Evolutionary conservation across 1,140 invertebrate genomes (phyloP), one percentile per base, ranked within the genome.

Genomic region (Phymastichus coffea): DNA sequence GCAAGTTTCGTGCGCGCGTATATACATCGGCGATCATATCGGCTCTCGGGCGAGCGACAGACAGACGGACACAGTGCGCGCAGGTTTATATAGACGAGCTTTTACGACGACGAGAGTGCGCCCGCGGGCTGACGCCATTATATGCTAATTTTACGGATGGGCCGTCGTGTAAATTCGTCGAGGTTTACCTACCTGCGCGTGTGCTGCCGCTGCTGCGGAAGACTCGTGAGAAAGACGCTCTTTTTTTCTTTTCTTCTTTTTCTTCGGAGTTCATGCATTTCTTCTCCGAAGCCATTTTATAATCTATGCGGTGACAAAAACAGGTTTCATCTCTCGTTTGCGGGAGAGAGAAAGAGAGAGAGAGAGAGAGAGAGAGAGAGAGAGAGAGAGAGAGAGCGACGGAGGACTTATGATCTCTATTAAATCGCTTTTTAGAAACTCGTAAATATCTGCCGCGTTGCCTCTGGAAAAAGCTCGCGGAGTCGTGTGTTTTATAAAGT

Each of bases 71-170:
- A 28, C 41, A n/a, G n/a, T 48, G 23, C 49, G 41, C 4, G 1
- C 2, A 1, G n/a, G 14, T n/a, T 37, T 37, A 37, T 37, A 37
- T 37, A 37, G 35, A 37, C 35, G 35, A 51, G 44, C 43, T 57
- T 47, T 57, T 25, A 43, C 43, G 25, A 57, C 23, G 28, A 25
- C 23, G 7, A 23, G 20, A 14, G 19, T 33, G 44, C 35, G 23
- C 37, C 37, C 38, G 47, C 37, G 46, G 65, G 54, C 57, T 67
- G 66, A 63, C 65, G 63, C 65, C 64, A 72, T 72, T 72, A 72
- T 72, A 72, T 72, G 70, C 66, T 70, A 72, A 72, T 72, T 69
- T 68, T 68, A 68, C 65, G 66, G 66, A 72, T 67, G 64, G 63
- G 61, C 60, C 63, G 63, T 68, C 66, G 65, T 63, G 69, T 67